A percentile compares a stretch with the other conserved stretches of the same genome.
These are phyloP conservation scores for Okapia johnstoni DNA, from an alignment of 2,113 vertebrate genomes.

Conservation along the genomic window DNA sequence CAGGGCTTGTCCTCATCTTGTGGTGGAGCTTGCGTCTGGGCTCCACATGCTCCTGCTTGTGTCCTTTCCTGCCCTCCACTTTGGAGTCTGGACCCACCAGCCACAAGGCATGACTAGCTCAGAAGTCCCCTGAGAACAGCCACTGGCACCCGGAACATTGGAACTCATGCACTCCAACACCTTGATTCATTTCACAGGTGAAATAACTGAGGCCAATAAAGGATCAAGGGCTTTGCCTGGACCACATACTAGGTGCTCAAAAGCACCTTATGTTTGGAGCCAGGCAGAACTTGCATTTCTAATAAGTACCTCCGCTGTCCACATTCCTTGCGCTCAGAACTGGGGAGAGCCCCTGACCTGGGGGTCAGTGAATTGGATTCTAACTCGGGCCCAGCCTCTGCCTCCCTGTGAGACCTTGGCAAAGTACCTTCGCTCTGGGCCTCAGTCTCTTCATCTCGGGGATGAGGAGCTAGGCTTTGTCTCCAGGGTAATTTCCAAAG, in stretches of 20 bases:
- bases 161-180: background rate
- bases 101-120: background rate
- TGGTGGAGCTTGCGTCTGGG: background rate
- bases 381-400: background rate
- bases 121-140: background rate
- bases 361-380: background rate
- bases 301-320: background rate
- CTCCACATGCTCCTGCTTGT: background rate
- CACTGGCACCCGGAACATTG: background rate
- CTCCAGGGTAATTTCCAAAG: background rate
- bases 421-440: background rate
- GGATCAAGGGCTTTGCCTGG: background rate
- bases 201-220: background rate
- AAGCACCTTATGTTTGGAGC: background rate
- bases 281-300: background rate
- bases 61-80: background rate
- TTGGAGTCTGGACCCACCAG: background rate
- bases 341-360: background rate
- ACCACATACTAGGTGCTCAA: background rate
- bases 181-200: background rate
- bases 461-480: background rate
- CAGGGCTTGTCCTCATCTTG: background rate
- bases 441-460: background rate
- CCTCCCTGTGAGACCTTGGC: background rate
- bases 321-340: background rate